Evolutionary conservation across 2,888 invertebrate genomes (phyloP).

Genomic region (Eurytoma californica): DNA sequence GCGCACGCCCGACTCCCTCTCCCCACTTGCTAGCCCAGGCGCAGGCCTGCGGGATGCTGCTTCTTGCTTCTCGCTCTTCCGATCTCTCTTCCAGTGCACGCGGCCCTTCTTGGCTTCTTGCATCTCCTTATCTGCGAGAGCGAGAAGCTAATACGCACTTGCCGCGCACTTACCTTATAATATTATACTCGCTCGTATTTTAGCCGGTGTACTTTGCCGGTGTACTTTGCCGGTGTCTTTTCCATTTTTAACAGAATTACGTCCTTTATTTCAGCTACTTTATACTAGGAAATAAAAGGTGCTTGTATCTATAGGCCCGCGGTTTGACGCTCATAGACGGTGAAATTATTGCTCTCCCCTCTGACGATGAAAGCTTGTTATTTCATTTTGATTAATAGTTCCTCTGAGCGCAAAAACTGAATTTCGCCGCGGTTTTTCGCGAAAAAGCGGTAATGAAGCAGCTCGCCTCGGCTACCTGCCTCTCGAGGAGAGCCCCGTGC

Average conservation of each 20-base stretch:
- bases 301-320: background rate
- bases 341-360: background rate
- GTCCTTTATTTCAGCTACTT: background rate
- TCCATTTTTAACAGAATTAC: background rate
- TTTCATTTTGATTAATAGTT: slow-evolving; percentile 53
- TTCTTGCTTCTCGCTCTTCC: slow-evolving; percentile 12
- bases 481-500: background rate
- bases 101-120: background rate
- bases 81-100: slow-evolving; percentile 2
- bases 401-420: slow-evolving; percentile 6
- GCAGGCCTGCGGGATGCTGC: slow-evolving; percentile 18
- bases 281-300: background rate
- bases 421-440: background rate
- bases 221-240: too few relatives aligned
- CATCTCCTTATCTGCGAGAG: background rate
- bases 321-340: background rate
- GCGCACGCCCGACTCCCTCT: slow-evolving; percentile 21
- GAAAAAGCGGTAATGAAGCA: slow-evolving; percentile 25
- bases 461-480: background rate
- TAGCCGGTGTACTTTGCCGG: too few relatives aligned
- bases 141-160: background rate
- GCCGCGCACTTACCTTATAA: background rate
- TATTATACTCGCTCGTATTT: background rate
- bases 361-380: slow-evolving; percentile 40
- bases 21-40: slow-evolving; percentile 33